A percentile compares a stretch with the other conserved stretches of the same genome.
Evolutionary conservation across 2,113 vertebrate species (phyloP).

Genomic region (Pristiophorus japonicus): DNA sequence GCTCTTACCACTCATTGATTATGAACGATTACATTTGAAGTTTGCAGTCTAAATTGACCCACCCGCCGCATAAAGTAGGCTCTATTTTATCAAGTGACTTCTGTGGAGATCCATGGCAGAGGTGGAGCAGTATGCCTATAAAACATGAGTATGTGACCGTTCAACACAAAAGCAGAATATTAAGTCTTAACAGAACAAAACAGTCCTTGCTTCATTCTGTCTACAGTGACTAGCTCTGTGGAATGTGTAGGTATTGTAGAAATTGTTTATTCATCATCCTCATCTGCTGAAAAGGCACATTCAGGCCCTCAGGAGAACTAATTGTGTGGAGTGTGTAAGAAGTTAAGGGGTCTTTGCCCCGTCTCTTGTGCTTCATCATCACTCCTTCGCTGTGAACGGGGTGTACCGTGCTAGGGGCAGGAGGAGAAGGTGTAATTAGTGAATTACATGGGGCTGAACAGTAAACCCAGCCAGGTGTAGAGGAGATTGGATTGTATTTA

Average conservation of each 20-base stretch:
- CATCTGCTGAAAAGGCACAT: slow-evolving; percentile 70
- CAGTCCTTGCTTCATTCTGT: neutral
- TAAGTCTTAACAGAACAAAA: neutral
- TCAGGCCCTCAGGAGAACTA: slow-evolving; percentile 66
- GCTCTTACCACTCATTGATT: neutral
- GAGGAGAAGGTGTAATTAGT: slow-evolving; percentile 52
- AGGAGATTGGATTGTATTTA: slow-evolving; percentile 68
- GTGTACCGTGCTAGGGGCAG: slow-evolving; percentile 44
- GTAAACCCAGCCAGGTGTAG: slow-evolving; percentile 63
- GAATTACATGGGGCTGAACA: slow-evolving; percentile 50
- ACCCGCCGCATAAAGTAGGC: neutral
- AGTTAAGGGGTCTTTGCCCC: slow-evolving; percentile 45
- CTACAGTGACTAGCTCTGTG: neutral
- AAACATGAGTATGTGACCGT: too few relatives aligned
- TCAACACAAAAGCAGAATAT: neutral
- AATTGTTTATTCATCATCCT: slow-evolving; percentile 42
- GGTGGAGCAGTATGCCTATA: neutral
- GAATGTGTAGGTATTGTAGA: neutral
- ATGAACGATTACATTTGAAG: neutral
- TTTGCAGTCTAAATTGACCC: neutral
- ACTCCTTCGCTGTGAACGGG: slow-evolving; percentile 41
- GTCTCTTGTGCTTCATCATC: slow-evolving; percentile 43
- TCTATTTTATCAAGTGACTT: neutral
- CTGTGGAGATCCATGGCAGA: neutral
- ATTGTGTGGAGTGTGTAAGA: slow-evolving; percentile 56